phyloP scores from a whole-genome alignment of 2,888 invertebrate genomes.

The Choreutis nemorana region DNA sequence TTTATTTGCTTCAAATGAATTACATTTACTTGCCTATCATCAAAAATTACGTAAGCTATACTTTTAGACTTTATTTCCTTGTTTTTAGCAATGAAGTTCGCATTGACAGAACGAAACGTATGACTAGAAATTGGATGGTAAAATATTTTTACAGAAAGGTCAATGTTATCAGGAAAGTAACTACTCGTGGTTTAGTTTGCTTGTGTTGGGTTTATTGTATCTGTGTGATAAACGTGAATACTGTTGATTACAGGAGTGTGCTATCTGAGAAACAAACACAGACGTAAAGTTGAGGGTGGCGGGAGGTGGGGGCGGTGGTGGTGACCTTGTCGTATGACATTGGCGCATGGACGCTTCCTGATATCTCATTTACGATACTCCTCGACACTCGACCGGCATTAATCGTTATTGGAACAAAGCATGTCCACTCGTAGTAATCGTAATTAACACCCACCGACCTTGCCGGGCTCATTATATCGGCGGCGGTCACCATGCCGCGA shows the following conservation, averaged over 20 bases:
- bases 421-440: constrained; percentile 64
- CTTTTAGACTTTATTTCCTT: too few relatives aligned
- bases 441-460: constrained; percentile 57
- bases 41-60: too few relatives aligned
- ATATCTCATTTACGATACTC: constrained; percentile 57
- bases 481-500: constrained; percentile 37
- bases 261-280: constrained; percentile 11
- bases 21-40: too few relatives aligned
- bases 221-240: constrained; percentile 7
- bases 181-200: constrained; percentile 6
- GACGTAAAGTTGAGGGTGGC: constrained; percentile 9
- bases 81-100: too few relatives aligned
- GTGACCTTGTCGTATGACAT: constrained; percentile 51
- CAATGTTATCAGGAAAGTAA: constrained; percentile 4
- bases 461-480: constrained; percentile 37
- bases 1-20: constrained; percentile 26
- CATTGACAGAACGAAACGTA: too few relatives aligned
- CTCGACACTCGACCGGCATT: constrained; percentile 48
- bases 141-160: constrained; percentile 6
- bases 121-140: too few relatives aligned
- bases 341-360: constrained; percentile 59
- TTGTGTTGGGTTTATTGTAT: too few relatives aligned
- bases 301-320: constrained; percentile 13
- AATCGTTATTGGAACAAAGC: constrained; percentile 65
- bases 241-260: constrained; percentile 12